These are phyloP conservation scores for Coelopa frigida DNA, from an alignment of 1,140 invertebrate genomes.

Conservation along the genomic window DNA sequence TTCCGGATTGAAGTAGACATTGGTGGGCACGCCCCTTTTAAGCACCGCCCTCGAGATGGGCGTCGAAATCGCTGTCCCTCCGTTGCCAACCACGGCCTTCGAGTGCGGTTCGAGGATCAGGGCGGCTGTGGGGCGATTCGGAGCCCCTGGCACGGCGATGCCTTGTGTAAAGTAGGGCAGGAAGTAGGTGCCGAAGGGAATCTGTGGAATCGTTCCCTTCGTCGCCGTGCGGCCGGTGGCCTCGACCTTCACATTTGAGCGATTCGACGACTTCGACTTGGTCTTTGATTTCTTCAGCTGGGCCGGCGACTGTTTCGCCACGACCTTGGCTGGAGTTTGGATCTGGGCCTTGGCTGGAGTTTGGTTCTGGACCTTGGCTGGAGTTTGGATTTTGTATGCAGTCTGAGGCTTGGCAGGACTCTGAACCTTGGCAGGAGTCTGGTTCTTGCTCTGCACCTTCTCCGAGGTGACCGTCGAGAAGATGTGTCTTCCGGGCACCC, in stretches of 20 bases:
- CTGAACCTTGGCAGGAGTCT: not conserved
- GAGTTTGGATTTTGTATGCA: not conserved
- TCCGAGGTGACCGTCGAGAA: conserved; percentile 13
- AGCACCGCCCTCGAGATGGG: conserved; percentile 55
- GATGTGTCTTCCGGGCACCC: conserved; percentile 30
- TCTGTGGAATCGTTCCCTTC: conserved; percentile 30
- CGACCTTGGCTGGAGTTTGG: too few species aligned
- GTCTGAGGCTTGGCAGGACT: not conserved
- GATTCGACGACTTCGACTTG: not conserved
- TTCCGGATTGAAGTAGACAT: conserved; percentile 55
- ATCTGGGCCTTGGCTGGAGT: not conserved
- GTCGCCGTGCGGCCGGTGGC: conserved; percentile 36
- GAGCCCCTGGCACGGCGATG: conserved; percentile 10
- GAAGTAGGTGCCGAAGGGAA: conserved; percentile 36
- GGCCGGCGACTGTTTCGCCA: conserved; percentile 1
- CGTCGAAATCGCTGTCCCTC: conserved; percentile 59
- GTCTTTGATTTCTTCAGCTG: conserved; percentile 6
- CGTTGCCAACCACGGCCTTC: conserved; percentile 53
- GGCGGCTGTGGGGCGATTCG: conserved; percentile 27
- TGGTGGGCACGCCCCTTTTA: conserved; percentile 47
- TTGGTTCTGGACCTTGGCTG: not conserved
- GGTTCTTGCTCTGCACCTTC: too few species aligned
- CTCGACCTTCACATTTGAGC: conserved; percentile 26
- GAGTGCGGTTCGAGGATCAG: conserved; percentile 57
- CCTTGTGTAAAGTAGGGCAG: conserved; percentile 26